Base-by-base conservation (phyloP, 2,113 vertebrate genomes). In the Podarcis raffonei region DNA sequence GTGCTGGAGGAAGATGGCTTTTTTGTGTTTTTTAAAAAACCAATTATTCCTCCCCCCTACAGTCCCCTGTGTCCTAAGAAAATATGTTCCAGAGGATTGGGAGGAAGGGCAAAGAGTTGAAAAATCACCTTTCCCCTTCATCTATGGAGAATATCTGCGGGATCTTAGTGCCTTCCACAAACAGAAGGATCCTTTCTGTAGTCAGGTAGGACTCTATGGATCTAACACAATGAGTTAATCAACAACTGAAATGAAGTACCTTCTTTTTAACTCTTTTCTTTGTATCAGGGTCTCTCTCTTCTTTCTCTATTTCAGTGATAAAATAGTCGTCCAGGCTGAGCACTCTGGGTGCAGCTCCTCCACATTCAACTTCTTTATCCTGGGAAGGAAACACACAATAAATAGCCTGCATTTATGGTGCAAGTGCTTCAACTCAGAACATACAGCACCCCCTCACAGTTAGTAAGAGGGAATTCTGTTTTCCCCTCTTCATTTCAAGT, bases 331-430 rank as follows among this genome's bases (percentile, higher is more conserved):
- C 99, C 88, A 99, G 95, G 92, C 98, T 99, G 83, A 99, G 97
- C 86, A 99, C 98, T 95, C 99, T 97, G 62, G 99, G 99, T 81
- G 99, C 98, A 75, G 99, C 98, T 84, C 99, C 99, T 83, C 99
- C 99, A 96, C 97, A 99, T 80, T 99, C 98, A 30, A 99, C 99
- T 93, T 99, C 99, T 66, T 99, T 99, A 96, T 99, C 99, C 99
- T 99, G 91, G 32, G 62, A 95, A 84, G 82, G 85, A 89, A 84
- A 89, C 2, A 85, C 77, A 86, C 65, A 83, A 75, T 87, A 75
- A 82, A 5, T 6, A 81, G 83, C 66, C 57, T 77, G 25, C 30
- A 39, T 75, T 89, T 57, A 9, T 59, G 30, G 30, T 84, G 32
- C 42, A 86, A 90, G 84, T 81, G n/a, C 20, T 72, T 53, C 39